phyloP scores from a whole-genome alignment of 2,888 invertebrate genomes.

The Aelia acuminata region DNA sequence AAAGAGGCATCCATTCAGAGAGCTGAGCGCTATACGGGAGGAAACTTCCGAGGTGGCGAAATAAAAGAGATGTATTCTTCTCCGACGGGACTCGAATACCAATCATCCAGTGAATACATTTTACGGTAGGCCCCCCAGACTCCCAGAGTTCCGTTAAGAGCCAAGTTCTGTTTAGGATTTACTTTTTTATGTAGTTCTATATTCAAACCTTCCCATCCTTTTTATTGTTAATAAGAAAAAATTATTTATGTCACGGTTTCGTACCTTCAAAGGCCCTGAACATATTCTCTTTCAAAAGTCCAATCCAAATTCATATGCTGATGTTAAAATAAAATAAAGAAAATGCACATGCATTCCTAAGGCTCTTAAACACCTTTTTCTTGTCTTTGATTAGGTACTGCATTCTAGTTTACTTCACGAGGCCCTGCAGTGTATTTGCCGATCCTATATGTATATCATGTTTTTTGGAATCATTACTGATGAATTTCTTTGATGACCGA shows the following conservation, averaged over 20 bases:
- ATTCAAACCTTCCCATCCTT: neutral
- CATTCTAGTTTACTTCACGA: too few species aligned
- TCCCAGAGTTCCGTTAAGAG: neutral
- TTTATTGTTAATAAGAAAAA: neutral
- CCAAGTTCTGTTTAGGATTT: conserved; percentile 21
- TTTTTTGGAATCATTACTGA: too few species aligned
- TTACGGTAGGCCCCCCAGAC: neutral
- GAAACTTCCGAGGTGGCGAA: neutral
- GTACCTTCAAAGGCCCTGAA: neutral
- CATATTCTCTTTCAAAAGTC: too few species aligned
- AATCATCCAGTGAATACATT: conserved; percentile 31
- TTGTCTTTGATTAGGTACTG: too few species aligned
- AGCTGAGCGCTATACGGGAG: neutral
- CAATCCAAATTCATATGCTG: too few species aligned
- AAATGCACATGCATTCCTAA: too few species aligned
- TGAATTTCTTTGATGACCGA: too few species aligned
- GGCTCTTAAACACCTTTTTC: too few species aligned
- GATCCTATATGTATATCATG: too few species aligned
- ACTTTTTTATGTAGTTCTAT: conserved; percentile 1
- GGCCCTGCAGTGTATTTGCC: too few species aligned
- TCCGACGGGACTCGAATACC: neutral
- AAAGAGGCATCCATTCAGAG: neutral
- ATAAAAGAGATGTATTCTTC: conserved; percentile 5
- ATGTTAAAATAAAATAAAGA: too few species aligned
- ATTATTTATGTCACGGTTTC: neutral